A percentile compares a stretch with the other conserved stretches of the same genome.
These are phyloP conservation scores for Drosophila neocordata DNA, from an alignment of 1,140 invertebrate genomes.

Conservation along the genomic window DNA sequence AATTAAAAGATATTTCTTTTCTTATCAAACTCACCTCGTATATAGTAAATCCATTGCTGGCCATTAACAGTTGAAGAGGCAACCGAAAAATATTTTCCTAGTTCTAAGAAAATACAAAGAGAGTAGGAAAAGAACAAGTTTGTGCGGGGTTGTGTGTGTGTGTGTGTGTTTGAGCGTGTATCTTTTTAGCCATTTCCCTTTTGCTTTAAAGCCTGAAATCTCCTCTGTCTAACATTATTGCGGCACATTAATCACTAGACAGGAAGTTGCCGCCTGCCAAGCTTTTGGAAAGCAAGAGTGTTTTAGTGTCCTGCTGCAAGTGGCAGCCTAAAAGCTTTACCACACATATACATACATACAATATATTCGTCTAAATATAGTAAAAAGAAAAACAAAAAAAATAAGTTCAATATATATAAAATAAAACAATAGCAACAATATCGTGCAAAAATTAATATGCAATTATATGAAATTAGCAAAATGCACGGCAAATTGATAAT, in stretches of 20 bases:
- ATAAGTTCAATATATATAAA: neutral
- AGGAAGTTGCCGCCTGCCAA: constrained; percentile 57
- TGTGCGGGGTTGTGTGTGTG: constrained; percentile 18
- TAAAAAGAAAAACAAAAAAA: constrained; percentile 19
- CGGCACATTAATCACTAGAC: constrained; percentile 70
- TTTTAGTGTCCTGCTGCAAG: constrained; percentile 59
- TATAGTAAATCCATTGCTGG: constrained; percentile 45
- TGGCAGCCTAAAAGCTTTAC: constrained; percentile 66
- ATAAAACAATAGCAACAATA: neutral
- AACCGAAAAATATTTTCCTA: constrained; percentile 74
- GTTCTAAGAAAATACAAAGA: constrained; percentile 48
- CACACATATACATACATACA: neutral
- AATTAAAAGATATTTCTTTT: too few species aligned
- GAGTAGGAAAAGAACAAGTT: constrained; percentile 5
- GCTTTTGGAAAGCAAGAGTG: constrained; percentile 70
- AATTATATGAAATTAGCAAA: constrained; percentile 73
- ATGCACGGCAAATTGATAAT: constrained; percentile 70
- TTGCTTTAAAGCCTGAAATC: constrained; percentile 59
- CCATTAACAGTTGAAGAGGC: constrained; percentile 62
- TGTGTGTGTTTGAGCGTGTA: constrained; percentile 45
- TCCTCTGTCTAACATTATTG: constrained; percentile 64
- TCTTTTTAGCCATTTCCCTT: constrained; percentile 64
- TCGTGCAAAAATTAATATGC: constrained; percentile 66
- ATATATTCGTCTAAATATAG: constrained; percentile 23
- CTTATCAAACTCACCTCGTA: neutral